A percentile compares a stretch with the other conserved stretches of the same genome.
These are phyloP conservation scores for Mechanitis messenoides DNA, from an alignment of 2,888 invertebrate species.

Conservation along the genomic window DNA sequence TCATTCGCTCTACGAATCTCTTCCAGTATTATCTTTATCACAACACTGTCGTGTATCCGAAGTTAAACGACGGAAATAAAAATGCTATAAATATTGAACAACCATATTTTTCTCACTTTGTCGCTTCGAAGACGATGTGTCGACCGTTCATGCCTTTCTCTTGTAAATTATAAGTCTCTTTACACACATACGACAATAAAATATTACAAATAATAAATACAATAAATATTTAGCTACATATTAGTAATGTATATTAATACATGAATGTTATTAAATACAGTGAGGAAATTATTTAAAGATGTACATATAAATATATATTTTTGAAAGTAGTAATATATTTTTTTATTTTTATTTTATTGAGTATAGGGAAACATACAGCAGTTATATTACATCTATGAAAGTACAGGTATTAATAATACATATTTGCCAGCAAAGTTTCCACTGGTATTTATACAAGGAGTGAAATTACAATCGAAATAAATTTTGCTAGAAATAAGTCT, in stretches of 20 bases:
- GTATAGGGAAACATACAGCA: no score
- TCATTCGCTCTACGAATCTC: conserved; percentile 25
- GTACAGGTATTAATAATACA: no score
- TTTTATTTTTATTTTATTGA: no score
- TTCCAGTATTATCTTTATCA: conserved; percentile 36
- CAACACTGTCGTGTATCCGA: conserved; percentile 53
- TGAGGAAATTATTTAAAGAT: neutral
- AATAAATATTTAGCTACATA: neutral
- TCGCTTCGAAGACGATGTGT: conserved; percentile 54
- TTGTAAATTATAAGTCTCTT: conserved; percentile 25
- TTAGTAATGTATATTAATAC: neutral
- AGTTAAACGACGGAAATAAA: conserved; percentile 72
- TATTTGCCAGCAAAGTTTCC: no score
- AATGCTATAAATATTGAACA: conserved; percentile 75
- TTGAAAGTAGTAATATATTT: no score
- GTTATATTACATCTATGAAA: no score
- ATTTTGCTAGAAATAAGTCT: no score
- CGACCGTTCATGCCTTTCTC: conserved; percentile 38
- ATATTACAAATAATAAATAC: no score
- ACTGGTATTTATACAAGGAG: no score
- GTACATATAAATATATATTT: neutral
- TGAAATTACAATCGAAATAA: no score
- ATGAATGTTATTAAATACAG: neutral
- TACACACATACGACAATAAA: conserved; percentile 20
- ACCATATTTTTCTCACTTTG: conserved; percentile 75